phyloP scores from a whole-genome alignment of 2,113 vertebrate species.

The Romanogobio albipinnatus region DNA sequence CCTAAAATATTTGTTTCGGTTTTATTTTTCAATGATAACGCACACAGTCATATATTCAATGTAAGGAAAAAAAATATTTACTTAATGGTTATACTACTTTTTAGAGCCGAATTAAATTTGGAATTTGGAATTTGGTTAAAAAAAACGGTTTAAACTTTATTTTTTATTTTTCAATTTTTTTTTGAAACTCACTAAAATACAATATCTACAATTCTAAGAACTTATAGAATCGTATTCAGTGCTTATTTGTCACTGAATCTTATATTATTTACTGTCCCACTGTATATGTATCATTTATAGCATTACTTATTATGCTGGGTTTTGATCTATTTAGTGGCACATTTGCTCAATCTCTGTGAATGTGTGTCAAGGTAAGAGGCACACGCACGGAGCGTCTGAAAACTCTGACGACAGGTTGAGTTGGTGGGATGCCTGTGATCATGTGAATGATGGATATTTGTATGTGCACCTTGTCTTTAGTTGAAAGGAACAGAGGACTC shows the following conservation, averaged over 20 bases:
- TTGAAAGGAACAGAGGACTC: conserved; percentile 63
- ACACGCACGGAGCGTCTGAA: conserved; percentile 27
- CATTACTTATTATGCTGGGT: conserved; percentile 14
- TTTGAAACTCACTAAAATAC: not conserved
- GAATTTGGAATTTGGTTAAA: no score
- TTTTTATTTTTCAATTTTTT: no score
- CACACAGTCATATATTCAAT: not conserved
- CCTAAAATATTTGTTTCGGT: not conserved
- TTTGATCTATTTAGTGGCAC: not conserved
- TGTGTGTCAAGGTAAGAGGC: conserved; percentile 26
- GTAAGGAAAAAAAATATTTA: not conserved
- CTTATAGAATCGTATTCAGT: no score
- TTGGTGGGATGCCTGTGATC: conserved; percentile 57
- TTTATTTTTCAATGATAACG: not conserved
- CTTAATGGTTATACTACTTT: not conserved
- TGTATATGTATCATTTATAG: not conserved
- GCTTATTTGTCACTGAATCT: not conserved
- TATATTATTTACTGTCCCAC: not conserved
- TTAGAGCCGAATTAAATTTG: not conserved
- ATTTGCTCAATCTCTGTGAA: conserved; percentile 34
- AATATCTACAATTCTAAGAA: not conserved
- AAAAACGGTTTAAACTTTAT: no score
- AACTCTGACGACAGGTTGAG: conserved; percentile 39
- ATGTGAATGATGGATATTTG: conserved; percentile 63
- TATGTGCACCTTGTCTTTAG: conserved; percentile 63